Percentiles rank a stretch among this genome's conserved stretches.
phyloP scores from a whole-genome alignment of 2,113 vertebrate genomes.

The Macaca fascicularis region T2T-MFA8v1.1 NC_088381.1:168063501-168064000 shows the following conservation, averaged over 20 bases:
- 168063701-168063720: too few relatives aligned
- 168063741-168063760: neutral
- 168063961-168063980: neutral
- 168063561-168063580: too few relatives aligned
- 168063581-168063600: too few relatives aligned
- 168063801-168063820: neutral
- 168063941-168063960: neutral
- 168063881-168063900: neutral
- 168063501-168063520: too few relatives aligned
- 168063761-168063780: neutral
- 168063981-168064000: neutral
- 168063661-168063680: too few relatives aligned
- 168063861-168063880: neutral
- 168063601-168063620: too few relatives aligned
- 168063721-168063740: too few relatives aligned
- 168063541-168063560: too few relatives aligned
- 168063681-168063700: too few relatives aligned
- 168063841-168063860: neutral
- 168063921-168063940: neutral
- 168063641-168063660: too few relatives aligned
- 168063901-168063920: neutral
- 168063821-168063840: neutral
- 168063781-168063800: neutral
- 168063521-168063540: too few relatives aligned
- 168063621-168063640: too few relatives aligned